Base-by-base conservation (phyloP, 2,888 invertebrate genomes). In the Meandrusa payeni region DNA sequence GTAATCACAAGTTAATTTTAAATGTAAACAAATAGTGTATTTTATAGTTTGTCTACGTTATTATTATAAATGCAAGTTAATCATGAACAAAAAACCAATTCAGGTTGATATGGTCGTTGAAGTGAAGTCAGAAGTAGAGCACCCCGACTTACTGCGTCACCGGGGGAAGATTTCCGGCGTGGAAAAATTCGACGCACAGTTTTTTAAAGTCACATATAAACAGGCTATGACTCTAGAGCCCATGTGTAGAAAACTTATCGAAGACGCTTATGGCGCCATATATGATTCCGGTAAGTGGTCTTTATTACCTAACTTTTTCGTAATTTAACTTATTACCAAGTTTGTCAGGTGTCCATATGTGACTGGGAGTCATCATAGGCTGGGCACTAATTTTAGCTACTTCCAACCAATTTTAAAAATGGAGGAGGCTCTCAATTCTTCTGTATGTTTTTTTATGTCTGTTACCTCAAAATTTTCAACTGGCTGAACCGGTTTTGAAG, bases 101-200 rank as follows among this genome's bases (percentile, higher is more conserved):
- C 76, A 90, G 67, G 87, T 91, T 41, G 93, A 95, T 61, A 91
- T 95, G 90, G 89, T 94, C 17, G 91, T 92, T 27, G 91, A 90
- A 40, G 92, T 92, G 57, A 90, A 90, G 55, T 78, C 90, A 23
- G 66, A 76, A 5, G 73, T 78, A 22, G 72, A 72, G 4, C 86
- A 90, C 61, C 87, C 89, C 0, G 91, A 91, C 54, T 89, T 92
- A 36, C 92, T 92, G 0, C 81, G 80, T 29, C 74, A 91, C 31
- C 80, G 87, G 3, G 93, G 93, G 5, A 91, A 91, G 63, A 59
- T 93, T 0, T 69, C 75, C 17, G 76, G 86, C 10, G 66, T 91
- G 1, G 70, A 76, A 7, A 91, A 91, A 59, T 93, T 93, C 53
- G 92, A 92, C 63, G 90, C 91, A 0, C 83, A 88, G 0, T 91